Evolutionary conservation across 2,888 invertebrate species (phyloP).

Genomic region (Leuctra nigra): DNA sequence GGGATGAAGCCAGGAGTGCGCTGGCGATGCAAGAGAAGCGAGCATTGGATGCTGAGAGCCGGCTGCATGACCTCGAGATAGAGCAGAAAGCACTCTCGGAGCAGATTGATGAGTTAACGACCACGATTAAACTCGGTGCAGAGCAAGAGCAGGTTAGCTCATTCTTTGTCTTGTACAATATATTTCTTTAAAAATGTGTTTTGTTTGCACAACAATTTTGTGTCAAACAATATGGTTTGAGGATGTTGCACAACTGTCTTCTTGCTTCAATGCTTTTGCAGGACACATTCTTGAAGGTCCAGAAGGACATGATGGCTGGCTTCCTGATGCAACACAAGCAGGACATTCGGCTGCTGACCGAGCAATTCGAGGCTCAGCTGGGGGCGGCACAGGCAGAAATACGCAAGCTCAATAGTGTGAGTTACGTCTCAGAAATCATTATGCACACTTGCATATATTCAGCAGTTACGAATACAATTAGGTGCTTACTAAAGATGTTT

Average conservation of each 20-base stretch:
- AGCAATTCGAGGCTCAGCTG: conserved; percentile 8
- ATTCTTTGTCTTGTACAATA: neutral
- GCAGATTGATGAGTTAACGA: conserved; percentile 13
- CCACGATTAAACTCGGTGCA: neutral
- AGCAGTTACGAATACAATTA: conserved; percentile 3
- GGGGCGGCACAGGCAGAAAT: conserved; percentile 2
- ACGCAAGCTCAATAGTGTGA: neutral
- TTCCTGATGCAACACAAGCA: conserved; percentile 17
- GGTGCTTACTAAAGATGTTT: too few relatives aligned
- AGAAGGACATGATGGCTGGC: conserved; percentile 35
- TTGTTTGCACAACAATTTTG: too few relatives aligned
- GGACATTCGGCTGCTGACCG: conserved; percentile 9
- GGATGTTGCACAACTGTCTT: too few relatives aligned
- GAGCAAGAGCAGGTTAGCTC: conserved; percentile 20
- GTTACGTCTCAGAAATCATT: neutral
- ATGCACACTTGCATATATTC: neutral
- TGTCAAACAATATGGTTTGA: too few relatives aligned
- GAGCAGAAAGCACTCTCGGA: conserved; percentile 8
- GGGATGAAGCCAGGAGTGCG: too few relatives aligned
- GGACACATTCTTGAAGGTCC: conserved; percentile 32
- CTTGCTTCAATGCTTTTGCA: neutral
- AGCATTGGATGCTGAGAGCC: too few relatives aligned
- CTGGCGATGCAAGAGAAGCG: conserved; percentile 16
- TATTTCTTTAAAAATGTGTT: neutral
- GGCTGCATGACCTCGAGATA: neutral